These are phyloP conservation scores for Eulemur coronatus DNA, from an alignment of 2,797 vertebrate genomes.

Conservation along the genomic window DNA sequence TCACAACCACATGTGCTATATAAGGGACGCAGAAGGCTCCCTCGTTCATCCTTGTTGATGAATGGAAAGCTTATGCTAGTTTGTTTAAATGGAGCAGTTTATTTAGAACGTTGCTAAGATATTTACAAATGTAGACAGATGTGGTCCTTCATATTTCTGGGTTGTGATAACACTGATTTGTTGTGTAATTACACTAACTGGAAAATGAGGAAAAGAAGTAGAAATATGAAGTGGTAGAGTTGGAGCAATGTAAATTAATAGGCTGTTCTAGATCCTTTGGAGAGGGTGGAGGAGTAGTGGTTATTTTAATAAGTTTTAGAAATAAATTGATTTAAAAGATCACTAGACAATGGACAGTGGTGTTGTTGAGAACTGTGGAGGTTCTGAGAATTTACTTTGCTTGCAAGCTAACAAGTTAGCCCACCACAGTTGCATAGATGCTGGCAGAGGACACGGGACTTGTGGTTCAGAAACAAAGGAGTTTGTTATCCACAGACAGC, in stretches of 20 bases:
- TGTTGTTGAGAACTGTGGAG: not conserved
- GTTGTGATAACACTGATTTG: not conserved
- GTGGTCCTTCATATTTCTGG: not conserved
- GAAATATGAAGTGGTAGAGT: not conserved
- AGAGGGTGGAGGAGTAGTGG: not conserved
- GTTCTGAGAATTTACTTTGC: not conserved
- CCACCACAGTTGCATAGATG: not conserved
- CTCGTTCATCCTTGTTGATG: not conserved
- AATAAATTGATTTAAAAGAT: not conserved
- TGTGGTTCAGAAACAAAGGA: not conserved
- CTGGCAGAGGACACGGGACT: not conserved
- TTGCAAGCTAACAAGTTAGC: not conserved
- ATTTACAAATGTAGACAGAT: not conserved
- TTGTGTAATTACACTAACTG: not conserved
- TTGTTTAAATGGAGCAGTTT: not conserved
- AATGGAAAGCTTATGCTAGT: not conserved
- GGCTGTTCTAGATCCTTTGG: not conserved
- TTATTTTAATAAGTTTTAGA: not conserved
- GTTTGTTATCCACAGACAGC: not conserved
- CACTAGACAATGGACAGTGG: not conserved
- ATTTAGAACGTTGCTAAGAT: not conserved
- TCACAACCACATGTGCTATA: rapidly evolving
- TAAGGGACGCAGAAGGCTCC: not conserved
- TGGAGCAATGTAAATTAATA: not conserved
- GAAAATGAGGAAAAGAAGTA: not conserved